Conservation (phyloP, 1,140 invertebrate species). For the Drosophila lacteicornis region DNA sequence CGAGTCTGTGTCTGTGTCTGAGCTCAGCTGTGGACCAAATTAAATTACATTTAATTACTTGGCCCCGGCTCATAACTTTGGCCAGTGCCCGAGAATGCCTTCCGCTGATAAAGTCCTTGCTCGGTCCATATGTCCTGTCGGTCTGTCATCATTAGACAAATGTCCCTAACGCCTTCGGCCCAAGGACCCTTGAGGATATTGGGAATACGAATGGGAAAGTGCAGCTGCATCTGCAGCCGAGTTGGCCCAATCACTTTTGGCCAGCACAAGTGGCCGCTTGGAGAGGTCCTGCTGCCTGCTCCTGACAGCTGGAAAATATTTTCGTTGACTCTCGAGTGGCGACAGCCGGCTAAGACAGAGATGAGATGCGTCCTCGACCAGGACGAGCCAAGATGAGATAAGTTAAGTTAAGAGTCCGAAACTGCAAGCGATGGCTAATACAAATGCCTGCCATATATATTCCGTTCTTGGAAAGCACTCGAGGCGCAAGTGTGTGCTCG, state of each 20-base stretch:
- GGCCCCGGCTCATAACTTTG: slow-evolving; percentile 68
- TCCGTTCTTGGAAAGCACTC: slow-evolving; percentile 33
- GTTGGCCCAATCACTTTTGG: slow-evolving; percentile 49
- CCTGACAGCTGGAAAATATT: slow-evolving; percentile 70
- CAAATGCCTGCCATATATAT: slow-evolving; percentile 68
- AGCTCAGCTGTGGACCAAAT: slow-evolving; percentile 60
- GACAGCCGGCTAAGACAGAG: slow-evolving; percentile 52
- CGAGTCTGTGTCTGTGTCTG: slow-evolving; percentile 1
- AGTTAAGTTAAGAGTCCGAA: slow-evolving; percentile 10
- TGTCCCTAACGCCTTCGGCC: slow-evolving; percentile 45
- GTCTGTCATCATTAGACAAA: slow-evolving; percentile 72
- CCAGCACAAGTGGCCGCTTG: slow-evolving; percentile 24
- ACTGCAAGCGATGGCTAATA: slow-evolving; percentile 68
- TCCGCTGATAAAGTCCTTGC: slow-evolving; percentile 58
- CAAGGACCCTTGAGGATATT: slow-evolving; percentile 36
- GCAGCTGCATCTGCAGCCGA: slow-evolving; percentile 44
- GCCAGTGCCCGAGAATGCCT: slow-evolving; percentile 36
- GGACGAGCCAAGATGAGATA: slow-evolving; percentile 14
- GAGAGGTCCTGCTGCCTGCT: slow-evolving; percentile 36
- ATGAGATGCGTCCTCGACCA: slow-evolving; percentile 54
- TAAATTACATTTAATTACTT: slow-evolving; percentile 82
- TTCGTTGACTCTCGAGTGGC: slow-evolving; percentile 69
- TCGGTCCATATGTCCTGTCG: slow-evolving; percentile 34
- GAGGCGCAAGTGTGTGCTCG: slow-evolving; percentile 1
- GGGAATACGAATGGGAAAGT: slow-evolving; percentile 27